Evolutionary conservation across 2,888 invertebrate species (phyloP), one percentile per base, ranked within the genome.

Genomic region (Cataglyphis rosenhaueri): DNA sequence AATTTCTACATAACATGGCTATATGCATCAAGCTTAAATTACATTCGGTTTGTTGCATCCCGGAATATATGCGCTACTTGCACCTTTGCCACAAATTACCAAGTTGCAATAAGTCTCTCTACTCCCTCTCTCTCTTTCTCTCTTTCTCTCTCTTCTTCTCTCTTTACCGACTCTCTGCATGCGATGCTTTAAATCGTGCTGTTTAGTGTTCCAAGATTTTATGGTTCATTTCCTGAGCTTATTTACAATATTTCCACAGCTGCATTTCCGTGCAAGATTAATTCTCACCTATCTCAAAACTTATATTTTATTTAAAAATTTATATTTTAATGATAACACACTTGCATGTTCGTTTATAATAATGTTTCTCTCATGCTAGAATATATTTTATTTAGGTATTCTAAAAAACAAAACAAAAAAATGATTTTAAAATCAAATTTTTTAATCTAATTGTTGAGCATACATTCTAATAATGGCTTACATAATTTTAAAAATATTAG

Each of bases 181-280:
- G 35, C 44, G 25, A 70, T 79, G 78, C 41, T 79, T 85, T 75
- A 65, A 83, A 71, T 57, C 65, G 38, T 41, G 38, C 21, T 74
- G 29, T 57, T 82, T 71, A 75, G 48, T 83, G 76, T 52, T 78
- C 21, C 76, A 38, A 32, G 44, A 81, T 85, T 70, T 61, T 75
- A 79, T 25, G 55, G 52, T 76, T 81, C 55, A 71, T 59, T 81
- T 71, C 55, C 65, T 64, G 21, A 29, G 59, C 61, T 48, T 29
- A 44, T 6, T 18, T 52, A 10, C 10, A 21, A 55, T 70, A 75
- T 61, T 59, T 25, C 3, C 44, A 10, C 44, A 79, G 57, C 68
- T 68, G 59, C 57, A 21, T 78, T 59, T 18, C 44, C 10, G 32
- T 35, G 48, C 44, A 18, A 70, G 44, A 79, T 79, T 70, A 70